A percentile compares a stretch with the other conserved stretches of the same genome.
These are phyloP conservation scores for Ctenopoma multispine DNA, from an alignment of 2,797 vertebrate species.

Conservation along the genomic window DNA sequence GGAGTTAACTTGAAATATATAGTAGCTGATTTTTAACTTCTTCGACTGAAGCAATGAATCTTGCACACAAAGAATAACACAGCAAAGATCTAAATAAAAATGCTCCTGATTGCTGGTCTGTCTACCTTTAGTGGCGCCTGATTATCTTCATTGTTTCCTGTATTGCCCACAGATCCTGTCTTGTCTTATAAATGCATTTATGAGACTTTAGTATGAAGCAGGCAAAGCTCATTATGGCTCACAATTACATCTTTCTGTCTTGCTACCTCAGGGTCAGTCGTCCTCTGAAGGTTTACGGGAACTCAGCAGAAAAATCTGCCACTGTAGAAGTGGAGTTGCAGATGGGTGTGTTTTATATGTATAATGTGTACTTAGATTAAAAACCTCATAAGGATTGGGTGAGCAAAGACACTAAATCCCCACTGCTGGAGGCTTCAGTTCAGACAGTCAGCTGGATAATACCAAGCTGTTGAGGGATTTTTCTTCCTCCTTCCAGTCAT, in stretches of 20 bases:
- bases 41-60: background rate
- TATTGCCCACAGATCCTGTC: constrained; percentile 38
- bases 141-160: constrained; percentile 32
- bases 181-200: constrained; percentile 56
- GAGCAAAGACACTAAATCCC: constrained; percentile 67
- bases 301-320: constrained; percentile 21
- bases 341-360: constrained; percentile 32
- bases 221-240: constrained; percentile 55
- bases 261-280: constrained; percentile 20
- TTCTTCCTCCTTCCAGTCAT: constrained; percentile 50
- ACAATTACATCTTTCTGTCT: constrained; percentile 46
- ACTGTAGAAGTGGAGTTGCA: constrained; percentile 6
- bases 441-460: constrained; percentile 69
- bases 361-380: constrained; percentile 52
- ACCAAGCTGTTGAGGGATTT: constrained; percentile 67
- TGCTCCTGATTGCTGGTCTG: constrained; percentile 23
- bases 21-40: no score
- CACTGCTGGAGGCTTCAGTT: constrained; percentile 66
- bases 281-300: constrained; percentile 27
- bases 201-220: constrained; percentile 46
- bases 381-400: constrained; percentile 58
- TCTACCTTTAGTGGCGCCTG: constrained; percentile 25
- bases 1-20: background rate
- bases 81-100: constrained; percentile 17
- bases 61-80: constrained; percentile 11